Conservation (phyloP, 2,888 invertebrate species). For the Epirrita christyi region DNA sequence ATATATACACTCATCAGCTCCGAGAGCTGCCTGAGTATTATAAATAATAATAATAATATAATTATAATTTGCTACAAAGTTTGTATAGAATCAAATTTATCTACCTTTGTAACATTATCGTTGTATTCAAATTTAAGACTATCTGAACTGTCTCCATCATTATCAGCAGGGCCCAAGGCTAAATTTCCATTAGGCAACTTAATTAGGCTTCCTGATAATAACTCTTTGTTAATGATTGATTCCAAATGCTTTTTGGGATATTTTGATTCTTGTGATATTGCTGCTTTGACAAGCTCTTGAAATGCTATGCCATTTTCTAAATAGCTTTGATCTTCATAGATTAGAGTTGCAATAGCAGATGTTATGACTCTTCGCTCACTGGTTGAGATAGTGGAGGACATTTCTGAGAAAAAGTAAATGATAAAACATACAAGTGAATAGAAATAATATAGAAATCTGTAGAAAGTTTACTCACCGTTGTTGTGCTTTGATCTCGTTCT, state of each 20-base stretch:
- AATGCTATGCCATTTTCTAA: constrained; percentile 90
- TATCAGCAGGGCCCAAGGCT: constrained; percentile 86
- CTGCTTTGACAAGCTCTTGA: constrained; percentile 86
- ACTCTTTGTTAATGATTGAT: constrained; percentile 88
- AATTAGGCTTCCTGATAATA: constrained; percentile 87
- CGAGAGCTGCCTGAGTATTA: too few relatives aligned
- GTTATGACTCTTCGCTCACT: constrained; percentile 85
- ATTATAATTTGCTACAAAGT: not conserved
- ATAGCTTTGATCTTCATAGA: constrained; percentile 89
- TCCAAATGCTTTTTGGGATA: constrained; percentile 87
- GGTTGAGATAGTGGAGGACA: constrained; percentile 72
- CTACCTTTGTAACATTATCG: constrained; percentile 76
- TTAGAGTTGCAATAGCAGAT: constrained; percentile 88
- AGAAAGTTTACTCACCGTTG: constrained; percentile 61
- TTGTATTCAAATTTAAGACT: constrained; percentile 78
- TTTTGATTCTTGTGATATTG: constrained; percentile 86
- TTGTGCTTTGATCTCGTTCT: constrained; percentile 69
- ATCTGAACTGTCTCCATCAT: constrained; percentile 83
- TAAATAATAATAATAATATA: too few relatives aligned
- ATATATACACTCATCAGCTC: too few relatives aligned
- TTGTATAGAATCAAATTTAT: too few relatives aligned
- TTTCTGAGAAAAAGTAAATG: constrained; percentile 49
- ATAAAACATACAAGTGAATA: constrained; percentile 8
- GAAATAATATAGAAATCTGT: not conserved
- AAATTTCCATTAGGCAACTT: constrained; percentile 88